Evolutionary conservation across 2,888 invertebrate genomes (phyloP), one percentile per base, ranked within the genome.

Genomic region (Tetramorium bicarinatum): DNA sequence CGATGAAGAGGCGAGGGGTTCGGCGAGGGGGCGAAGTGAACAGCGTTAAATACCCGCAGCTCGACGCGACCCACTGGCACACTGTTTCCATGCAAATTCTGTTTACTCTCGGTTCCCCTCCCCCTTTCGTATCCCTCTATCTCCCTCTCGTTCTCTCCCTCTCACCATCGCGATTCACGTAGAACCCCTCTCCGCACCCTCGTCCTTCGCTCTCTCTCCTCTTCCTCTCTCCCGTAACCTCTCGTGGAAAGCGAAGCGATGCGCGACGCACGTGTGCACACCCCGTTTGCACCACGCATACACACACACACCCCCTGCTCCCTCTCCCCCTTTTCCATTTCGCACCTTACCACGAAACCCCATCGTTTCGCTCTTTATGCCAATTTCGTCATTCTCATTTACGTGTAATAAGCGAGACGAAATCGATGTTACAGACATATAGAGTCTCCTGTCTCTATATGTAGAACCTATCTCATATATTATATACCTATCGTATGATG

Each of bases 51-150:
- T 93, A 92, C 92, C 88, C 88, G 85, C 89, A 87, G 86, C 89
- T 82, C 87, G 89, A 87, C 89, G 91, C 93, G 94, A 94, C 94
- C 94, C 92, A 94, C 93, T 94, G 93, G 92, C 94, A 94, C 92
- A 94, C 92, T 94, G 93, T 93, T 93, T 93, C 93, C 92, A 94
- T 94, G 94, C 94, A 94, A 94, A 94, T 94, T 93, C 92, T 94
- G 94, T 94, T 94, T 94, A 94, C 94, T 92, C 93, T 93, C 92
- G 83, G 88, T 85, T 88, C 82, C 85, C 81, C 76, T 76, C 80
- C 71, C 86, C 59, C 74, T 62, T n/a, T 21, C 9, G 79, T 56
- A 34, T 49, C 56, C 38, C 79, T 54, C 83, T 61, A 79, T 59
- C 80, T 77, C 81, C 69, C 79, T 74, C 89, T 67, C 81, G 44